Base-by-base conservation (phyloP, 2,113 vertebrate species). In the Bubalus kerabau region DNA sequence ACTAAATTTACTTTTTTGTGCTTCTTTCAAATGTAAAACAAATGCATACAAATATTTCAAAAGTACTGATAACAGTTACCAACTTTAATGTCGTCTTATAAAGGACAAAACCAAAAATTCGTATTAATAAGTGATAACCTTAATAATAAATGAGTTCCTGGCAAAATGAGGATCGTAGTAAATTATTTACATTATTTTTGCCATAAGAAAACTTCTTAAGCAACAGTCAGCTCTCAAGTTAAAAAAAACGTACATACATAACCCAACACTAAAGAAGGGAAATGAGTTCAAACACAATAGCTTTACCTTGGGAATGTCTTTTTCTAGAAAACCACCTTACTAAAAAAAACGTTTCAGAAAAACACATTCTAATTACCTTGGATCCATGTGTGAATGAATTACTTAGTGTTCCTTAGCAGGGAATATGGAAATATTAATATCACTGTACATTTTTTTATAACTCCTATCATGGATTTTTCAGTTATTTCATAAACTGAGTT, bases 131-230 rank as follows among this genome's bases (percentile, higher is more conserved):
- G 97, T 97, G 95, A 98, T 78, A 98, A 98, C 82, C 96, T 96
- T 98, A 98, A 97, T 95, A 97, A 93, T 95, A 98, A 98, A 89
- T 97, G 97, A 98, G 97, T 91, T 85, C 97, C 97, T 97, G 98
- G 97, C 96, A 98, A 98, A 99, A 99, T 98, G 98, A 93, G 32
- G 97, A 97, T 96, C 32, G 52, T 96, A 97, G 94, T 96, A 97
- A 97, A 97, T 98, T 99, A 98, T 99, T 98, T 99, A 99, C 98
- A 98, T 96, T 98, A 97, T 94, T 98, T 98, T 97, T 98, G 97
- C 95, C 95, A 83, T 98, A 97, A 98, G 98, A 97, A 98, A 98
- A 98, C 96, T 97, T 98, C 98, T 98, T 98, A 99, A 98, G 98
- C 94, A 98, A 98, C 96, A 96, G 97, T 97, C 98, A 98, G 97